A percentile compares a stretch with the other conserved stretches of the same genome.
phyloP scores from a whole-genome alignment of 2,113 vertebrate genomes.

The Pelobates fuscus region DNA sequence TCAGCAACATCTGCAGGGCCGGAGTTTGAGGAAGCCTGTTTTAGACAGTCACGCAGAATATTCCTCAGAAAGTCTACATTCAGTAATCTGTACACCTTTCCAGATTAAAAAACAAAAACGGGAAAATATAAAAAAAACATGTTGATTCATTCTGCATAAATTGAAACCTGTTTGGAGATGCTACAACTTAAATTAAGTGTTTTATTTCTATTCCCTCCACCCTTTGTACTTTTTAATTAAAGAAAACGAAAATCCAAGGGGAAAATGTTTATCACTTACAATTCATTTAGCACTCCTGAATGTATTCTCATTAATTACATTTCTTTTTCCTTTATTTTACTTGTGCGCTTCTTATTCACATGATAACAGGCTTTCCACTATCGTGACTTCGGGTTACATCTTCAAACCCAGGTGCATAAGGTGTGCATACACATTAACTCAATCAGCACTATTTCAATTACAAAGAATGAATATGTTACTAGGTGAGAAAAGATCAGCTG shows the following conservation, averaged over 20 bases:
- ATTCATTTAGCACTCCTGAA: conserved; percentile 44
- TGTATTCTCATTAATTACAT: conserved; percentile 31
- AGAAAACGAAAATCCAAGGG: conserved; percentile 32
- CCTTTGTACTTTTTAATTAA: conserved; percentile 46
- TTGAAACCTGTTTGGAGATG: conserved; percentile 19
- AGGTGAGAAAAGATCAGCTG: conserved; percentile 32
- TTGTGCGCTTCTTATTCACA: conserved; percentile 6
- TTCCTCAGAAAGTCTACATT: conserved; percentile 18
- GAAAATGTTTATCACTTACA: conserved; percentile 48
- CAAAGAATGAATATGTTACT: conserved; percentile 23
- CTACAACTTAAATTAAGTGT: not conserved
- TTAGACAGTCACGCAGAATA: not conserved
- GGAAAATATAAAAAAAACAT: conserved; percentile 28
- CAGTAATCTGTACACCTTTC: conserved; percentile 10
- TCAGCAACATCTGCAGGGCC: too few relatives aligned
- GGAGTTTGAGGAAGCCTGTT: conserved; percentile 11
- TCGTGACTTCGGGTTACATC: conserved; percentile 35
- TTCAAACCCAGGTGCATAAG: conserved; percentile 24
- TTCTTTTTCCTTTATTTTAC: not conserved
- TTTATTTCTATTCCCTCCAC: conserved; percentile 6
- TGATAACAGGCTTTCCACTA: conserved; percentile 16
- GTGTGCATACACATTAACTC: conserved; percentile 16
- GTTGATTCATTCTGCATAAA: conserved; percentile 16
- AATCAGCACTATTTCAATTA: conserved; percentile 32
- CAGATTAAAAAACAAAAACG: conserved; percentile 32